Percentiles rank a stretch among this genome's conserved stretches.
These are phyloP conservation scores for Porites rus DNA, from an alignment of 92 coral and sea anemone genomes.

Conservation along the genomic window DNA sequence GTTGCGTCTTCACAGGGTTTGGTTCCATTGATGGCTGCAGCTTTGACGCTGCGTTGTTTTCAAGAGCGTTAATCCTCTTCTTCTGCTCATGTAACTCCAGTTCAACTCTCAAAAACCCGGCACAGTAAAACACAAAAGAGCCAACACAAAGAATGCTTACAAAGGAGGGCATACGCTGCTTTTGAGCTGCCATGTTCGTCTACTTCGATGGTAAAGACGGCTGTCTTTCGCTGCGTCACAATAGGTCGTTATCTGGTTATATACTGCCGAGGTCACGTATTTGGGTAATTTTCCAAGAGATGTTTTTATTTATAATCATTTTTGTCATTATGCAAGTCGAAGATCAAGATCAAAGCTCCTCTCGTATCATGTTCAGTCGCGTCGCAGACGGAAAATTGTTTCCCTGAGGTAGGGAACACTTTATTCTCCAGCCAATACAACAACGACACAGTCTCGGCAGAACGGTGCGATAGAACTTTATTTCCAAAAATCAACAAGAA, in stretches of 20 bases:
- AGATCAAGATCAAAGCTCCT: too few relatives aligned
- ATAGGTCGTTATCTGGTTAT: background rate
- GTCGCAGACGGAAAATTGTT: too few relatives aligned
- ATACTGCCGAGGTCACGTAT: background rate
- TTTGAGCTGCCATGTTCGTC: background rate
- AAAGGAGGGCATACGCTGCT: background rate
- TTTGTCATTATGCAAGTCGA: too few relatives aligned
- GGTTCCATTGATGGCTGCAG: background rate
- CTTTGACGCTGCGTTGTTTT: background rate
- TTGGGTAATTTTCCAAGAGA: background rate
- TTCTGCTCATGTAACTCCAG: slow-evolving; percentile 1
- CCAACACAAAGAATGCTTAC: background rate
- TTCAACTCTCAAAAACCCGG: slow-evolving; percentile 14
- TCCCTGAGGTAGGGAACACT: too few relatives aligned
- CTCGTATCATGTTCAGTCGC: too few relatives aligned
- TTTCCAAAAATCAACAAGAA: too few relatives aligned
- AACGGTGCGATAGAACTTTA: too few relatives aligned
- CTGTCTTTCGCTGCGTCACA: background rate
- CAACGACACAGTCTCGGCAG: too few relatives aligned
- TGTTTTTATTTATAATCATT: too few relatives aligned
- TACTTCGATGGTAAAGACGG: background rate
- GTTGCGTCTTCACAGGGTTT: background rate
- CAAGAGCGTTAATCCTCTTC: background rate
- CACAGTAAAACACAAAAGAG: background rate
- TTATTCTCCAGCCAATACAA: too few relatives aligned